Conservation (phyloP, 2,888 invertebrate genomes). For the Epirrita christyi region DNA sequence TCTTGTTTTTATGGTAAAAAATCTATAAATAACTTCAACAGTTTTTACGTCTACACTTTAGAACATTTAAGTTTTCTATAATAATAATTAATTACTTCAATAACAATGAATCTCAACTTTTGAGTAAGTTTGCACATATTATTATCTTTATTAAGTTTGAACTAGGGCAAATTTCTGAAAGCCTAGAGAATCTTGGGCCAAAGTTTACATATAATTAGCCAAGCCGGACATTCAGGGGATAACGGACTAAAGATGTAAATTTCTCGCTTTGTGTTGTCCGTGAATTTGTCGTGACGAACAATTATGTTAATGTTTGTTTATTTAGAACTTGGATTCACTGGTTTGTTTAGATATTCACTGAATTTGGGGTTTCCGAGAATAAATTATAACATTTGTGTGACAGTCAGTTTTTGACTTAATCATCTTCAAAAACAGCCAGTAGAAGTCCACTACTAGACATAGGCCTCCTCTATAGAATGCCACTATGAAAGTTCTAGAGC, state of each 20-base stretch:
- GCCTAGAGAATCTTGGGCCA: slow-evolving; percentile 15
- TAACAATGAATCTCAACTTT: slow-evolving; percentile 9
- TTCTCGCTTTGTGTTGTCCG: slow-evolving; percentile 13
- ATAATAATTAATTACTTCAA: no score
- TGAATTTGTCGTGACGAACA: slow-evolving; percentile 20
- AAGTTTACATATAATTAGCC: slow-evolving; percentile 27
- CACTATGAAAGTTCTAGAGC: no score
- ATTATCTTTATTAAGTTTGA: slow-evolving; percentile 17
- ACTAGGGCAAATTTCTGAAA: slow-evolving; percentile 1
- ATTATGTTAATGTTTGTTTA: slow-evolving; percentile 28
- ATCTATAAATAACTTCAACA: no score
- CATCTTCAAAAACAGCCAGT: no score
- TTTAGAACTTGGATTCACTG: slow-evolving; percentile 21
- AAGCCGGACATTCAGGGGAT: slow-evolving; percentile 13
- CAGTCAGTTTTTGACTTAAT: neutral
- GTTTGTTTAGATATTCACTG: slow-evolving; percentile 22
- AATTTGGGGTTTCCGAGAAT: slow-evolving; percentile 11
- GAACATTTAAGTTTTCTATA: no score
- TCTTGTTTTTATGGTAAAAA: no score
- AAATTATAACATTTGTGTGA: slow-evolving; percentile 9
- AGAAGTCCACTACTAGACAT: no score
- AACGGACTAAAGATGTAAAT: slow-evolving; percentile 21
- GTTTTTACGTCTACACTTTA: no score
- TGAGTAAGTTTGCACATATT: slow-evolving; percentile 21
- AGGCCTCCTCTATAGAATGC: no score